Evolutionary conservation across 2,113 vertebrate species (phyloP).

Genomic region (Pampusana beccarii): DNA sequence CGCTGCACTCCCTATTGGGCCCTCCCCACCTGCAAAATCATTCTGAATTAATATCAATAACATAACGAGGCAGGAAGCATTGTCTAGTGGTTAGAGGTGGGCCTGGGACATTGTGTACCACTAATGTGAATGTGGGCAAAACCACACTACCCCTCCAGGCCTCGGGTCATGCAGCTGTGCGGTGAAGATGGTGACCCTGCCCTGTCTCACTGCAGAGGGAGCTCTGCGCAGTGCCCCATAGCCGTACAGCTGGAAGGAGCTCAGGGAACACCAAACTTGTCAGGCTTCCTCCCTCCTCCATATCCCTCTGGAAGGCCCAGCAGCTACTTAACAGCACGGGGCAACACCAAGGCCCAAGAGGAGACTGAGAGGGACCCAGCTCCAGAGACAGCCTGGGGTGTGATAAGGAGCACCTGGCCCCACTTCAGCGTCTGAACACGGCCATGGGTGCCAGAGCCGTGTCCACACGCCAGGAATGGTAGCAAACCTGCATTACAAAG

Average conservation of each 20-base stretch:
- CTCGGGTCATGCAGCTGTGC: background rate
- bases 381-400: rapidly evolving
- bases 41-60: conserved; percentile 43
- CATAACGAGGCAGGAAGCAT: conserved; percentile 38
- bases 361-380: rapidly evolving
- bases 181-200: background rate
- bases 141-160: conserved; percentile 27
- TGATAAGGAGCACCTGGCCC: background rate
- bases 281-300: background rate
- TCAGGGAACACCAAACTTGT: background rate
- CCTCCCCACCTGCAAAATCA: background rate
- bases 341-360: rapidly evolving
- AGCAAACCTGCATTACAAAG: background rate
- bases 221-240: background rate
- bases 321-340: background rate
- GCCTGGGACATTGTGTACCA: background rate
- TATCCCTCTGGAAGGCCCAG: background rate
- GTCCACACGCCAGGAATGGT: rapidly evolving
- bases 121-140: conserved; percentile 1
- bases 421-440: background rate
- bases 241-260: background rate
- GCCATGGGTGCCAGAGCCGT: rapidly evolving
- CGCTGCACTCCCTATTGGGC: background rate
- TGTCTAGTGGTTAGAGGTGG: conserved; percentile 47
- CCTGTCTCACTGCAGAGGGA: background rate